These are phyloP conservation scores for Suillia variegata DNA, from an alignment of 2,888 invertebrate genomes.

Conservation along the genomic window DNA sequence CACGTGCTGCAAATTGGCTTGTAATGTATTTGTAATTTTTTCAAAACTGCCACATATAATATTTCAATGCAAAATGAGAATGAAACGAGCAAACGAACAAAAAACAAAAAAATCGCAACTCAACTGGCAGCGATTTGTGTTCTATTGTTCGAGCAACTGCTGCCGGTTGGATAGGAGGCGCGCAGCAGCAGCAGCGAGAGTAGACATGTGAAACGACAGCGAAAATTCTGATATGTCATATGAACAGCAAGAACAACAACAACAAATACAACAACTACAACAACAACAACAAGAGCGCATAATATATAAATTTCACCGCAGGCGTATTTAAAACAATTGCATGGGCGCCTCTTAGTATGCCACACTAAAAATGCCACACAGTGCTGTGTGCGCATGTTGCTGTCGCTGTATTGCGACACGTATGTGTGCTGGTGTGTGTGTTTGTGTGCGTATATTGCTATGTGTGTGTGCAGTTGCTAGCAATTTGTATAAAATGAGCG, in stretches of 20 bases:
- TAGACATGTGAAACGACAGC: too few species aligned
- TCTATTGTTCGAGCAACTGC: slow-evolving; percentile 8
- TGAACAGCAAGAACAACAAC: slow-evolving; percentile 9
- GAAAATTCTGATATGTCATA: slow-evolving; percentile 16
- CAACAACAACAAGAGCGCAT: neutral
- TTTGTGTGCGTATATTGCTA: neutral
- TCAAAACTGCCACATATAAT: slow-evolving; percentile 4
- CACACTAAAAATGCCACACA: slow-evolving; percentile 46
- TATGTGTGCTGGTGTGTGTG: neutral
- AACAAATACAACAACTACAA: neutral
- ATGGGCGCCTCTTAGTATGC: slow-evolving; percentile 14
- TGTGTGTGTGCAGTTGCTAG: slow-evolving; percentile 21
- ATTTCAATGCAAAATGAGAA: slow-evolving; percentile 30
- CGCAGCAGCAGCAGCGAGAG: too few species aligned
- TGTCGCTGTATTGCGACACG: too few species aligned
- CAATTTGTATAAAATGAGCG: slow-evolving; percentile 31
- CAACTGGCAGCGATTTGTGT: slow-evolving; percentile 49
- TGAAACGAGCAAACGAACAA: slow-evolving; percentile 53
- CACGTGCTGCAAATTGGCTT: slow-evolving; percentile 52
- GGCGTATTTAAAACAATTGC: slow-evolving; percentile 48
- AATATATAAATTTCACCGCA: slow-evolving; percentile 40
- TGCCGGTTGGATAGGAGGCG: neutral
- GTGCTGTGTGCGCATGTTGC: neutral
- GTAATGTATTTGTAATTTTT: slow-evolving; percentile 45
- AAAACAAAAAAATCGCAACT: too few species aligned